Conservation (phyloP, 2,888 invertebrate genomes). For the Synanthedon tipuliformis region DNA sequence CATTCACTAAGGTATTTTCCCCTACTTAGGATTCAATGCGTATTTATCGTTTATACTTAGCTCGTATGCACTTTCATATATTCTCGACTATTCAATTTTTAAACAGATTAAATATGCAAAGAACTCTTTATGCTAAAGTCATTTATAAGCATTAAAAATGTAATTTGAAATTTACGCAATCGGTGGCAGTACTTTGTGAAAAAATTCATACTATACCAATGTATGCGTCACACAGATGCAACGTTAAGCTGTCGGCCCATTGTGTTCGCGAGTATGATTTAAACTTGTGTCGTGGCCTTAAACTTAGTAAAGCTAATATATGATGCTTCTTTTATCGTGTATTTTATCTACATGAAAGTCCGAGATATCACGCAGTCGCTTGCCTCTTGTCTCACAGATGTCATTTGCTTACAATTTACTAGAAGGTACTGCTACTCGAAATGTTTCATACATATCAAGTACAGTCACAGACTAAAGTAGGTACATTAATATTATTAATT, state of each 20-base stretch:
- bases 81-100: no score
- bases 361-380: conserved; percentile 18
- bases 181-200: not conserved
- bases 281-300: conserved; percentile 7
- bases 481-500: no score
- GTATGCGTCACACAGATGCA: not conserved
- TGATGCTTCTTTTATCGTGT: conserved; percentile 19
- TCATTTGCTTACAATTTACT: conserved; percentile 40
- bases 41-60: no score
- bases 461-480: no score
- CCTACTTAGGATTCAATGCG: no score
- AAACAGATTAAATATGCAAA: no score
- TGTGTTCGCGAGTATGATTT: conserved; percentile 14
- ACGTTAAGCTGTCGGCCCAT: conserved; percentile 2
- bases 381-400: conserved; percentile 18
- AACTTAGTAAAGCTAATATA: conserved; percentile 9
- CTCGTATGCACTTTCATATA: no score
- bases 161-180: no score
- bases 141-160: no score
- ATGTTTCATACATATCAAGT: conserved; percentile 2
- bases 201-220: not conserved
- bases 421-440: conserved; percentile 21
- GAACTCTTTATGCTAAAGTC: no score
- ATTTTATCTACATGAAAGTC: conserved; percentile 20
- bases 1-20: no score